Base-by-base conservation (phyloP, 64 coral and sea anemone species). In the Montipora sp. region DNA sequence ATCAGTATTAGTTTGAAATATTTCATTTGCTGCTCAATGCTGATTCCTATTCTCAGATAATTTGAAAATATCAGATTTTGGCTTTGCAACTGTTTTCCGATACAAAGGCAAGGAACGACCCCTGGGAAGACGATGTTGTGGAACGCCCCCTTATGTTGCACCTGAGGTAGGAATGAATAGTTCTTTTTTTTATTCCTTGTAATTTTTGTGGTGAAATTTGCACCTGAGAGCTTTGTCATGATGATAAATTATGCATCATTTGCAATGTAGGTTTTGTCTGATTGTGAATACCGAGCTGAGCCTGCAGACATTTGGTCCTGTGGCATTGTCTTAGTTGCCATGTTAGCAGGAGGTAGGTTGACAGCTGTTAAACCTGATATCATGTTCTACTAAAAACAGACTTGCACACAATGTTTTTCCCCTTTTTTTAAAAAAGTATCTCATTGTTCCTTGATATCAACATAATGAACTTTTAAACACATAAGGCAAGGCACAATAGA, bases 251-350 rank as follows among this genome's bases (percentile, higher is more conserved):
- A 57, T 11, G 53, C 11, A 57, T 51, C 50, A 65, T 74, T 81
- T 43, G 22, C 20, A 11, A 59, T 77, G 10, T 48, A 98, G 95
- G 98, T 99, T 21, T 87, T 99, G 51, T 93, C 74, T 4, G 94
- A 99, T 50, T 58, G 78, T 65, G 98, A 99, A 27, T 99, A 99
- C 80, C 89, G 88, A 71, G 98, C 98, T 50, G 92, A 96, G 68
- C 94, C 98, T 71, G 98, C 98, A 75, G 98, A 99, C 67, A 92
- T 99, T 69, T 99, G 98, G 98, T 99, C 98, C 53, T 98, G 97
- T 92, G 98, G 98, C n/a, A 99, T 99, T 92, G 94, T 99, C 51
- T 77, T 99, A 20, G 89, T 99, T 70, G 98, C 98, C 9, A 99
- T 99, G 98, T 77, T 99, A 47, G 94, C 98, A 24, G 98, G 98